Conservation (phyloP, 2,888 invertebrate genomes). For the Gryllus longicercus region DNA sequence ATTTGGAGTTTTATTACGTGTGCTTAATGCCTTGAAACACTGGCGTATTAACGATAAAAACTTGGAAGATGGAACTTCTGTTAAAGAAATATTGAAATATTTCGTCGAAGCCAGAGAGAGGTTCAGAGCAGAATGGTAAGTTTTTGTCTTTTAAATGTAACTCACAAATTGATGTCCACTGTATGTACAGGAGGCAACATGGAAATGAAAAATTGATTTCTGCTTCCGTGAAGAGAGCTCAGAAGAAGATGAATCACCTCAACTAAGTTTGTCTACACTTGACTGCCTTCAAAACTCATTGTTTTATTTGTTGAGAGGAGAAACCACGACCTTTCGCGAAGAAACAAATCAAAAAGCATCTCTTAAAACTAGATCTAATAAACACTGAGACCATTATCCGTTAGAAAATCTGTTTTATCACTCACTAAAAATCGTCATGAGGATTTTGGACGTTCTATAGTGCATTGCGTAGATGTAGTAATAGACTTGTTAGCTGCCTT, state of each 20-base stretch:
- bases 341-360: not conserved
- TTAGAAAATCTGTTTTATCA: not conserved
- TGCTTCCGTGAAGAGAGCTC: not conserved
- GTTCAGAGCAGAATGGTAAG: not conserved
- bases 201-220: not conserved
- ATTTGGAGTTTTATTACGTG: no score
- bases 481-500: not conserved
- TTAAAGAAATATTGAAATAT: no score
- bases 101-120: not conserved
- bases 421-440: not conserved
- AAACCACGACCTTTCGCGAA: not conserved
- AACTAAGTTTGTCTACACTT: not conserved
- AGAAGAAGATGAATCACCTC: not conserved
- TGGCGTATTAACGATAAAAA: no score
- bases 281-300: not conserved
- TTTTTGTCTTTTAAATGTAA: not conserved
- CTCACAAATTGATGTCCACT: not conserved
- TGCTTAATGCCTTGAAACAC: no score
- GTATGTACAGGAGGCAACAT: not conserved
- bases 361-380: not conserved
- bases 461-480: not conserved
- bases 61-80: no score
- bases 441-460: not conserved
- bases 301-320: not conserved
- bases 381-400: not conserved